A percentile compares a stretch with the other conserved stretches of the same genome.
These are phyloP conservation scores for Sylvia atricapilla DNA, from an alignment of 2,113 vertebrate species.

Conservation along the genomic window DNA sequence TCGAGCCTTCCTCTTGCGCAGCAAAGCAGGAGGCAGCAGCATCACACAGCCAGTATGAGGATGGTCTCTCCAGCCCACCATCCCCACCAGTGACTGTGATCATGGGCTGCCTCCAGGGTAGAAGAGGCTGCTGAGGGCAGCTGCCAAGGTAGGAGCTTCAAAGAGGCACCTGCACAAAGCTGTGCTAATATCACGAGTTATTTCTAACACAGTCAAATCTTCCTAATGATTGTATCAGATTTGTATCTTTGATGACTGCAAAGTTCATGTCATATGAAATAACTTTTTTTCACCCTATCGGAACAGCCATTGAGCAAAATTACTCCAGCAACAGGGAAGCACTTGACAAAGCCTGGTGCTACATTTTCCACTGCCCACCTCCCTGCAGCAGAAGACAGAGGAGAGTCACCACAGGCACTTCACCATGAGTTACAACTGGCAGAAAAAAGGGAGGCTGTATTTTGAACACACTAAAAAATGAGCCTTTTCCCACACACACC, in stretches of 20 bases:
- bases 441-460: background rate
- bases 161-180: background rate
- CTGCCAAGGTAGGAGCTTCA: background rate
- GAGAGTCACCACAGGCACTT: background rate
- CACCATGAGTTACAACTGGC: background rate
- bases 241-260: background rate
- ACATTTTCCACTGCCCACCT: background rate
- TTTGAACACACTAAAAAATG: background rate
- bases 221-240: background rate
- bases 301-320: background rate
- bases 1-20: fast-evolving
- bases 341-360: background rate
- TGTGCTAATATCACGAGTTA: background rate
- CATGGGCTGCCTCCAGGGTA: fast-evolving
- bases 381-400: background rate
- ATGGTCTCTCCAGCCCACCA: background rate
- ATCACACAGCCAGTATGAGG: fast-evolving
- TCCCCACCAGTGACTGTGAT: background rate
- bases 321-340: background rate
- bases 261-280: conserved; percentile 6
- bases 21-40: background rate
- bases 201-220: background rate
- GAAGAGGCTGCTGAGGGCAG: fast-evolving
- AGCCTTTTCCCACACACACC: background rate
- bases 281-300: background rate